Conservation (phyloP, 2,888 invertebrate species). For the Mellilla xanthometata region DNA sequence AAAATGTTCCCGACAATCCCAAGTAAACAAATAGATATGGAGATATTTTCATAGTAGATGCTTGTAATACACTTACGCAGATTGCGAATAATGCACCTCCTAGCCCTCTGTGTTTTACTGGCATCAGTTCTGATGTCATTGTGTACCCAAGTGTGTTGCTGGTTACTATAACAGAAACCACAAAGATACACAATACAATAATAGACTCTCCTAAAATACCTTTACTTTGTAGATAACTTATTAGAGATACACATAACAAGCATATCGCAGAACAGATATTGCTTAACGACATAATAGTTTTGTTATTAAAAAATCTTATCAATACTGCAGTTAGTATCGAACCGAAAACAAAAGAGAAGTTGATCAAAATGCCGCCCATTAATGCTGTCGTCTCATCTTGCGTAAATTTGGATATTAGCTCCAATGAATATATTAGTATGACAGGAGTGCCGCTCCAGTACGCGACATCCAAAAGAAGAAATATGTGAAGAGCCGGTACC, state of each 20-base stretch:
- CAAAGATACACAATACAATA: background rate
- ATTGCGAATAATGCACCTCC: constrained; percentile 18
- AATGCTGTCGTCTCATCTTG: background rate
- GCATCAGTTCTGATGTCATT: constrained; percentile 20
- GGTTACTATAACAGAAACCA: background rate
- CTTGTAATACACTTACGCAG: constrained; percentile 8
- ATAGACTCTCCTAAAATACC: constrained; percentile 1
- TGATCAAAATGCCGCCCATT: background rate
- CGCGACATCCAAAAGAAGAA: background rate
- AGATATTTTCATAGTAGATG: constrained; percentile 13
- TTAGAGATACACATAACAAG: background rate
- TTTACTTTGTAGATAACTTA: constrained; percentile 1
- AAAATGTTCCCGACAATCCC: constrained; percentile 17
- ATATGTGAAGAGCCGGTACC: background rate
- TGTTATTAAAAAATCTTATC: constrained; percentile 20
- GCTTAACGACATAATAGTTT: constrained; percentile 18
- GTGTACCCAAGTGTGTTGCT: constrained; percentile 3
- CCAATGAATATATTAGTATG: constrained; percentile 4
- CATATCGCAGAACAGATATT: background rate
- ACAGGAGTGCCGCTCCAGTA: constrained; percentile 8
- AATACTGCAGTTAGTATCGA: background rate
- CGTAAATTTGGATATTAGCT: background rate
- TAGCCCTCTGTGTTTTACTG: constrained; percentile 22
- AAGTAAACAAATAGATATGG: constrained; percentile 20
- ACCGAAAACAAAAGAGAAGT: background rate